Conservation (phyloP, 1,140 invertebrate species). For the Bursaphelenchus mucronatus region DNA sequence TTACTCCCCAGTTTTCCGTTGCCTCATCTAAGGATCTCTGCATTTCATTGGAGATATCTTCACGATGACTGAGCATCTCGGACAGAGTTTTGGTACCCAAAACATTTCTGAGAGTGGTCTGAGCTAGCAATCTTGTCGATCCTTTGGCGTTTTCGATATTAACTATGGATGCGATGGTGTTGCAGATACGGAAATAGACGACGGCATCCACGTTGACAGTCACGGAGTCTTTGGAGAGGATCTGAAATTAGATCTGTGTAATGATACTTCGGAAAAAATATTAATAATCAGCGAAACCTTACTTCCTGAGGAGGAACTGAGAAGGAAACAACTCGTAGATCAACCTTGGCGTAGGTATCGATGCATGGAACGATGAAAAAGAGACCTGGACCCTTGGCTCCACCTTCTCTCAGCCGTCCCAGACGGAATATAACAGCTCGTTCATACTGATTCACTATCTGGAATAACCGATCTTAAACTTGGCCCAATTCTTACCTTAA, state of each 20-base stretch:
- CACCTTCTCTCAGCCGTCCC: conserved; percentile 77
- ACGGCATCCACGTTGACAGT: conserved; percentile 66
- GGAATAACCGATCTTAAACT: conserved; percentile 42
- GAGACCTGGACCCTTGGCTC: conserved; percentile 79
- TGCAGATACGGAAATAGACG: conserved; percentile 73
- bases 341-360: conserved; percentile 66
- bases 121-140: conserved; percentile 74
- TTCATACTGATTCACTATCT: conserved; percentile 87
- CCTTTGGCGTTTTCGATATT: conserved; percentile 77
- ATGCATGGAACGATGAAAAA: conserved; percentile 67
- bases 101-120: conserved; percentile 76
- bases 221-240: conserved; percentile 82
- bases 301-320: conserved; percentile 70
- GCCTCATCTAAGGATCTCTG: conserved; percentile 67
- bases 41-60: conserved; percentile 82
- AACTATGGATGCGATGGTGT: conserved; percentile 74
- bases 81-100: conserved; percentile 78
- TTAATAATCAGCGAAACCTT: conserved; percentile 56
- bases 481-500: conserved; percentile 72
- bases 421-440: conserved; percentile 82
- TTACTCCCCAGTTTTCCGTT: conserved; percentile 66
- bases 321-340: conserved; percentile 67
- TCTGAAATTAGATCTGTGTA: conserved; percentile 68
- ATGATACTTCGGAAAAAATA: conserved; percentile 1
- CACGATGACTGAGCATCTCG: conserved; percentile 82